Percentiles rank a stretch among this genome's conserved stretches.
Conservation (phyloP, 2,797 vertebrate genomes). For the Mormyrops boulengeri region DNA sequence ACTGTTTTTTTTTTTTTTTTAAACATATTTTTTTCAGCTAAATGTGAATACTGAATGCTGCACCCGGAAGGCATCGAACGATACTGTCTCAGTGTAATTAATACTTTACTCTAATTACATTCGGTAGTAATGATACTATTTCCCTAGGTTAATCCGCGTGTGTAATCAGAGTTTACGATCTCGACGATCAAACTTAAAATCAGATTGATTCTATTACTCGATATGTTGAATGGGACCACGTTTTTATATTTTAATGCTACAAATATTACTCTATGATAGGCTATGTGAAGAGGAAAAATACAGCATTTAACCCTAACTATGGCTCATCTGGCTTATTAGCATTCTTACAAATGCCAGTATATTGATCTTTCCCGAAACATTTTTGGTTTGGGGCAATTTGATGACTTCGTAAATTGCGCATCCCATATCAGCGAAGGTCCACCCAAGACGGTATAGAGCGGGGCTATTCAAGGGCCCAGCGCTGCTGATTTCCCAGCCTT, state of each 20-base stretch:
- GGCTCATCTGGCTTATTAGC: background rate
- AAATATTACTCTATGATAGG: background rate
- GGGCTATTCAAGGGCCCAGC: background rate
- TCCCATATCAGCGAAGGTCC: background rate
- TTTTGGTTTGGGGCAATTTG: background rate
- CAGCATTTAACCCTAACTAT: background rate
- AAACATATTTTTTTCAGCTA: background rate
- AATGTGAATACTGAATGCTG: background rate
- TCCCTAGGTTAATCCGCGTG: background rate
- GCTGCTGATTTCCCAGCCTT: background rate
- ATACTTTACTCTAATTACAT: background rate
- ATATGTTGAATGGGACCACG: background rate
- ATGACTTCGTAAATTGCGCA: background rate
- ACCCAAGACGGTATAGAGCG: background rate
- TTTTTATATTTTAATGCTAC: background rate
- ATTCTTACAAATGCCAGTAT: background rate
- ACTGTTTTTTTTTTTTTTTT: background rate
- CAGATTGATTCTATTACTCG: background rate
- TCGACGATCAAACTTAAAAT: background rate
- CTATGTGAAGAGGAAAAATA: background rate
- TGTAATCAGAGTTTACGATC: background rate
- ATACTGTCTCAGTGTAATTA: background rate
- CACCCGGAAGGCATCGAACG: background rate
- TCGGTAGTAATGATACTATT: background rate
- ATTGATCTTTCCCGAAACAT: background rate